These are phyloP conservation scores for Pyrrhia umbra DNA, from an alignment of 2,888 invertebrate species.

Conservation along the genomic window DNA sequence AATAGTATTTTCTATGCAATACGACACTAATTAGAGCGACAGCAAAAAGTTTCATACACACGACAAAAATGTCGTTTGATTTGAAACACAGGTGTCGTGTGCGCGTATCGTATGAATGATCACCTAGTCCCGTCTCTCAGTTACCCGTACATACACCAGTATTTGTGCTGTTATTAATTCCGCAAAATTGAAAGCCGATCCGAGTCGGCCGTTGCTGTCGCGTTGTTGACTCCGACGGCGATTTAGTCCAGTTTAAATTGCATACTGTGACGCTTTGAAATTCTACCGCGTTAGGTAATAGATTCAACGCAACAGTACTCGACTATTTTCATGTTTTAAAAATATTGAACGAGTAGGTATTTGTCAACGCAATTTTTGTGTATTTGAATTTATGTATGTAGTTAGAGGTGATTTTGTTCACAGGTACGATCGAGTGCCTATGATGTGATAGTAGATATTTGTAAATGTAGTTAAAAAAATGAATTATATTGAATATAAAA, in stretches of 20 bases:
- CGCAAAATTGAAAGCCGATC: conserved; percentile 81
- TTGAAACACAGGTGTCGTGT: conserved; percentile 53
- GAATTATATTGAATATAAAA: no score
- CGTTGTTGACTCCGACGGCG: conserved; percentile 62
- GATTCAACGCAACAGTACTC: conserved; percentile 40
- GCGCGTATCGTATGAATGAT: conserved; percentile 66
- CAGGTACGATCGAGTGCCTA: no score
- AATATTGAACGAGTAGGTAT: conserved; percentile 38
- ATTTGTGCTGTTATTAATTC: conserved; percentile 82
- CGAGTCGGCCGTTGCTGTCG: conserved; percentile 65
- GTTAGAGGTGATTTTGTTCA: background rate
- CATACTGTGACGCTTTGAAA: conserved; percentile 67
- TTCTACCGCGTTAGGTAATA: conserved; percentile 59
- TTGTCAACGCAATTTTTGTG: conserved; percentile 12
- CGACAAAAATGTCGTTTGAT: conserved; percentile 50
- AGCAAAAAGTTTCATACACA: conserved; percentile 37
- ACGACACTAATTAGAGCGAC: conserved; percentile 46
- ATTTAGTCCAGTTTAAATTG: conserved; percentile 68
- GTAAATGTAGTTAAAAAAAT: no score
- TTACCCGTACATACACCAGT: conserved; percentile 58
- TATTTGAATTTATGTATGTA: conserved; percentile 1
- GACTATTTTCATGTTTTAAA: conserved; percentile 39
- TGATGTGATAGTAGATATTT: background rate
- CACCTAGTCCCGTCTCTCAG: conserved; percentile 57
- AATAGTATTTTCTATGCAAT: conserved; percentile 38